These are phyloP conservation scores for Sebastes minor DNA, from an alignment of 2,797 vertebrate species.

Conservation along the genomic window DNA sequence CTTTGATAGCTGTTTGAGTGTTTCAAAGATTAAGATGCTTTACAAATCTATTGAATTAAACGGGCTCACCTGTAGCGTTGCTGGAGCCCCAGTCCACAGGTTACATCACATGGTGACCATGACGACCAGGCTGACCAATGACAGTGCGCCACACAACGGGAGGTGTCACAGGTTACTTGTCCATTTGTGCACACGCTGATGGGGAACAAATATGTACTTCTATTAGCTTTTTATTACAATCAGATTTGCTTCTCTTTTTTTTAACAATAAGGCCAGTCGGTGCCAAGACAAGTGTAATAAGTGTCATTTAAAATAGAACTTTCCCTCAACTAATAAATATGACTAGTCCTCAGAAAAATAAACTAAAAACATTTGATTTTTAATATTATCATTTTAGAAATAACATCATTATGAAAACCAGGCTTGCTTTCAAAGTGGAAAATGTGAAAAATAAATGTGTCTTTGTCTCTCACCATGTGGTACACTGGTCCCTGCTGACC, in stretches of 20 bases:
- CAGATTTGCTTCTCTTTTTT: neutral
- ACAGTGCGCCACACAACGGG: constrained; percentile 78
- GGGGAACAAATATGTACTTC: neutral
- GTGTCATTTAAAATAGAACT: neutral
- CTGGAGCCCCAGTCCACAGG: constrained; percentile 85
- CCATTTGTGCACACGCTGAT: constrained; percentile 85
- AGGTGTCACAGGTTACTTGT: constrained; percentile 77
- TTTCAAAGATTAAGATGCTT: neutral
- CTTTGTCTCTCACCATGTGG: constrained; percentile 79
- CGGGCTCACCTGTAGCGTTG: constrained; percentile 86
- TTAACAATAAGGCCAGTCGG: neutral
- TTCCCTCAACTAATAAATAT: neutral
- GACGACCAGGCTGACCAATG: constrained; percentile 91
- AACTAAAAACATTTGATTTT: neutral
- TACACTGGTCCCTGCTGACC: constrained; percentile 79
- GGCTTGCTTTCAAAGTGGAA: neutral
- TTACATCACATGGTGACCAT: constrained; percentile 88
- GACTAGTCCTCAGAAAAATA: neutral
- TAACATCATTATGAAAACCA: neutral
- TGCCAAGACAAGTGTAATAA: too few relatives aligned
- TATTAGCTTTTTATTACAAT: neutral
- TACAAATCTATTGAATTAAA: neutral
- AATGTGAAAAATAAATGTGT: neutral
- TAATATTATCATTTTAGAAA: neutral
- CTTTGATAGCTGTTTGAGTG: neutral